Evolutionary conservation across 2,797 vertebrate genomes (phyloP).

Genomic region (Myotis daubentonii): DNA sequence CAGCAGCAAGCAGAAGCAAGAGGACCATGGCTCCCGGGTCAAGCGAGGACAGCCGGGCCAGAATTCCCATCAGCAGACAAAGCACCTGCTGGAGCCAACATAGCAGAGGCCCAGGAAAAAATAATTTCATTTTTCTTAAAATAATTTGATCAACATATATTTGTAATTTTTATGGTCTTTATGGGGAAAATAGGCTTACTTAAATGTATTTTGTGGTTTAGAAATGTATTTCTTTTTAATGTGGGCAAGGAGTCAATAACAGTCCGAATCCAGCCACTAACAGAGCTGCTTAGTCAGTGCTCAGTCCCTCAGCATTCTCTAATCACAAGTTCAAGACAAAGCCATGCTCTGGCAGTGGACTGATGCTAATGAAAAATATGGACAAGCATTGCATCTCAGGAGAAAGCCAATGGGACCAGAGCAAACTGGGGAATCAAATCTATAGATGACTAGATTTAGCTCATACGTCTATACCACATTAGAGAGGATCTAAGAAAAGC

Average conservation of each 20-base stretch:
- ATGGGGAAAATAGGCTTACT: not conserved
- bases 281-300: not conserved
- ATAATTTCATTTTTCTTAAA: conserved; percentile 34
- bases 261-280: not conserved
- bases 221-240: not conserved
- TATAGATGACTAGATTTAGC: not conserved
- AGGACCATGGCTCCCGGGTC: fast-evolving
- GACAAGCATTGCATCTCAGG: fast-evolving
- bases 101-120: not conserved
- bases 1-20: not conserved
- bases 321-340: not conserved
- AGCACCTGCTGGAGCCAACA: not conserved
- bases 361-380: fast-evolving
- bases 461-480: not conserved
- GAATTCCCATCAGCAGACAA: not conserved
- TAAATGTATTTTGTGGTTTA: not conserved
- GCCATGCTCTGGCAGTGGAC: not conserved
- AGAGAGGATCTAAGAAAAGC: not conserved
- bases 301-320: not conserved
- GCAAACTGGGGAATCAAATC: not conserved
- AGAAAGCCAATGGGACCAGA: not conserved
- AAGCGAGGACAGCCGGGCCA: not conserved
- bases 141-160: conserved; percentile 48
- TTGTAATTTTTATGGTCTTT: conserved; percentile 2
- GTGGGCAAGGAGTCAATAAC: not conserved